These are phyloP conservation scores for Panthera tigris DNA, from an alignment of 2,113 vertebrate species.

Conservation along the genomic window DNA sequence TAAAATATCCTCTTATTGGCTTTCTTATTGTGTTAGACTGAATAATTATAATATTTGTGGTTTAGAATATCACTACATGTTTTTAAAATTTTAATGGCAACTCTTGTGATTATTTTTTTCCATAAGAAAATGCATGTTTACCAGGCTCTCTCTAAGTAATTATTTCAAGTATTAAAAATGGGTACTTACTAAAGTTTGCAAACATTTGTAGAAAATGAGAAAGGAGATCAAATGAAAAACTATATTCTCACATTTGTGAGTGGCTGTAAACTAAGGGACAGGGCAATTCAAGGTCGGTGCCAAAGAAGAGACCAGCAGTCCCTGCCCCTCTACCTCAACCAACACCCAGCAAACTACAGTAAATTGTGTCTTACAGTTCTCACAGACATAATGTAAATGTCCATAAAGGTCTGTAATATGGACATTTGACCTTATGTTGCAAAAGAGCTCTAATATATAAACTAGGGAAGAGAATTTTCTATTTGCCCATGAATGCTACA, in stretches of 20 bases:
- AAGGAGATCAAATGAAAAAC: not conserved
- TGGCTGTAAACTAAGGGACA: not conserved
- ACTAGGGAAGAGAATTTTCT: not conserved
- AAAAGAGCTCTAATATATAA: not conserved
- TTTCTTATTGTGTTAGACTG: conserved; percentile 19
- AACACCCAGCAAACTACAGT: not conserved
- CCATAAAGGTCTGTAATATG: not conserved
- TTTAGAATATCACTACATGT: not conserved
- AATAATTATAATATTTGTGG: not conserved
- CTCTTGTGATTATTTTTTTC: not conserved
- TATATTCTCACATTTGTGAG: not conserved
- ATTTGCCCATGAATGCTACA: not conserved
- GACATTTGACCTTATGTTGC: not conserved
- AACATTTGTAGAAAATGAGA: not conserved
- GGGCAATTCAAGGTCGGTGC: not conserved
- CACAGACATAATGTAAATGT: not conserved
- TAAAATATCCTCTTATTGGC: not conserved
- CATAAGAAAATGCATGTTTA: not conserved
- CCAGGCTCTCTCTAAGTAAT: not conserved
- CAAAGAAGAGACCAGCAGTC: not conserved
- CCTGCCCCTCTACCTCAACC: not conserved
- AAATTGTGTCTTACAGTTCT: not conserved
- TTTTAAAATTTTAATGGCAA: not conserved
- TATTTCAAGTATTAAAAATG: not conserved
- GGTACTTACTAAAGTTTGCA: not conserved